Percentiles rank a stretch among this genome's conserved stretches.
Evolutionary conservation across 2,113 vertebrate species (phyloP).

Genomic region (Pogonocichla stellata): DNA sequence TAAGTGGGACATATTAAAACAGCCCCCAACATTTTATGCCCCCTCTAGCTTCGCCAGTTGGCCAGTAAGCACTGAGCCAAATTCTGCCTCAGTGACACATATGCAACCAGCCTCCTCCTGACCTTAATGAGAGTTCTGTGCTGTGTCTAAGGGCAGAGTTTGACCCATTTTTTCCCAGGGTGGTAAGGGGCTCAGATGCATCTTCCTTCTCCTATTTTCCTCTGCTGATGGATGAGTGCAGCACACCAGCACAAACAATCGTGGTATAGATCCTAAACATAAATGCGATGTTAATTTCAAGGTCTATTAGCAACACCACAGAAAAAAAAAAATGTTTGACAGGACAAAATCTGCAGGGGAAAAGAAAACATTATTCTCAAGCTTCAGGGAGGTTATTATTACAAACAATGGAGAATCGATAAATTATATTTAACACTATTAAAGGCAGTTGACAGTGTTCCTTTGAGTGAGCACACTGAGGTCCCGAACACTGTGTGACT

Average conservation of each 20-base stretch:
- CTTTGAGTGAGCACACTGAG: constrained; percentile 59
- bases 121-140: neutral
- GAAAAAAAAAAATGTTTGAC: constrained; percentile 23
- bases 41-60: neutral
- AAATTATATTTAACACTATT: constrained; percentile 60
- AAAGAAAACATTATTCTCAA: constrained; percentile 65
- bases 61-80: neutral
- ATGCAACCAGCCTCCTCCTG: neutral
- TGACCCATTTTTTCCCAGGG: neutral
- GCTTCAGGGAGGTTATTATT: constrained; percentile 58
- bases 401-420: constrained; percentile 65
- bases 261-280: neutral
- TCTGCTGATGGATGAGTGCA: constrained; percentile 30
- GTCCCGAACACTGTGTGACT: constrained; percentile 45
- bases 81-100: neutral
- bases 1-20: neutral
- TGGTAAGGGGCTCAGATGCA: constrained; percentile 12
- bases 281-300: constrained; percentile 66
- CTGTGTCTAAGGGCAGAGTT: neutral
- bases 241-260: neutral
- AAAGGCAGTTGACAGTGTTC: constrained; percentile 62
- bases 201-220: constrained; percentile 23
- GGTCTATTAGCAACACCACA: constrained; percentile 50
- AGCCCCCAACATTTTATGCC: neutral
- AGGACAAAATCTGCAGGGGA: constrained; percentile 52